Percentiles rank a stretch among this genome's conserved stretches.
Conservation (phyloP, 1,140 invertebrate genomes). For the Cryptotermes secundus region DNA sequence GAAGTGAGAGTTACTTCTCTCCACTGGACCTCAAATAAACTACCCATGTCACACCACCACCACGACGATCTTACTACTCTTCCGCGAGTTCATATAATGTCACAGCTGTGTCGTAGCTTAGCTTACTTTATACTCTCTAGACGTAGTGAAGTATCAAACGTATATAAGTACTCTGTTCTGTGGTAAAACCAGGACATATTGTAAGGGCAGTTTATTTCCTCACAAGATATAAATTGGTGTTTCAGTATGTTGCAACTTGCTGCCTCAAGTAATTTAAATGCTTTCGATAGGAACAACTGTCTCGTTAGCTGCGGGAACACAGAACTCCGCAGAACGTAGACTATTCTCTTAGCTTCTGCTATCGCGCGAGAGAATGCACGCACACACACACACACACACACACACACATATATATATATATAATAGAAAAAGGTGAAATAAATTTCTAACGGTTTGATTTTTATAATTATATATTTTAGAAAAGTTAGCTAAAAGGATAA, state of each 20-base stretch:
- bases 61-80: not conserved
- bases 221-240: not conserved
- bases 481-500: no score
- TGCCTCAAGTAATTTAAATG: not conserved
- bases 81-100: not conserved
- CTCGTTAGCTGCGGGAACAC: no score
- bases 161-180: not conserved
- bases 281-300: no score
- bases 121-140: not conserved
- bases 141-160: not conserved
- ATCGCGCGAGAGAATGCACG: no score
- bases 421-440: no score
- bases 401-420: no score
- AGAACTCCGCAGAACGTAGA: no score
- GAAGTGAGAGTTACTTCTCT: not conserved
- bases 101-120: constrained; percentile 4
- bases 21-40: not conserved
- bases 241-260: not conserved
- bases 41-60: not conserved
- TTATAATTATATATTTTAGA: no score
- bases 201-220: not conserved
- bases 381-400: no score
- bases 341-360: no score
- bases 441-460: no score
- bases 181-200: not conserved